Base-by-base conservation (phyloP, 2,797 vertebrate species). In the Babyrousa celebensis region DNA sequence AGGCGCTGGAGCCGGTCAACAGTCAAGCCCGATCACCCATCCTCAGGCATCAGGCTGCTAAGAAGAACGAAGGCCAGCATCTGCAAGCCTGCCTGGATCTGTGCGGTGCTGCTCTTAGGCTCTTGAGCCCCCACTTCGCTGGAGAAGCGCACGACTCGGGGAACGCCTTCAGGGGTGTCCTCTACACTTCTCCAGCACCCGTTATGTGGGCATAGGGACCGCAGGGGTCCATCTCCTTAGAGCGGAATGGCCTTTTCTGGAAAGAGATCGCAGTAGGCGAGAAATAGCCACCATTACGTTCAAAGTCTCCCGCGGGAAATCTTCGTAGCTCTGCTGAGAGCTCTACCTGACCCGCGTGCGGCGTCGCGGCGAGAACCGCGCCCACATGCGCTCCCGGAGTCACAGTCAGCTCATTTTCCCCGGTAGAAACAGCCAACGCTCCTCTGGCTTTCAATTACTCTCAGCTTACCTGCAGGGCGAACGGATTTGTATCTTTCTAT, bases 401-500 rank as follows among this genome's bases (percentile, higher is more conserved):
- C 29, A n/a, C 77, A 15, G 78, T 17, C 48, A n/a, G 87, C 94
- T 78, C 48, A 0, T 83, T 77, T 85, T 83, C 48, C 29, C 32
- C 0, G 40, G 83, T 62, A 11, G 63, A 85, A 25, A 14, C 65
- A 40, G 71, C 58, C 32, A 15, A 18, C 16, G 40, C 52, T 54
- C 71, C 80, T 82, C 94, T 3, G n/a, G 89, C 93, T 72, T 94
- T 83, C 95, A 92, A 2, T 97, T 91, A 85, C 95, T 94, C 93
- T 83, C 72, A 80, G 71, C 96, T 97, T 97, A 98, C 94, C 98
- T 95, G 97, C 85, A 97, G 95, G 88, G 91, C 82, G 32, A 71
- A 71, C 15, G 62, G 85, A 77, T 89, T 96, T 94, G 90, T 94
- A 85, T 83, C 97, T 98, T 98, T 98, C 98, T 97, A 97, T 71